Conservation (phyloP, 1,140 invertebrate species). For the Drosophila quadrilineata region DNA sequence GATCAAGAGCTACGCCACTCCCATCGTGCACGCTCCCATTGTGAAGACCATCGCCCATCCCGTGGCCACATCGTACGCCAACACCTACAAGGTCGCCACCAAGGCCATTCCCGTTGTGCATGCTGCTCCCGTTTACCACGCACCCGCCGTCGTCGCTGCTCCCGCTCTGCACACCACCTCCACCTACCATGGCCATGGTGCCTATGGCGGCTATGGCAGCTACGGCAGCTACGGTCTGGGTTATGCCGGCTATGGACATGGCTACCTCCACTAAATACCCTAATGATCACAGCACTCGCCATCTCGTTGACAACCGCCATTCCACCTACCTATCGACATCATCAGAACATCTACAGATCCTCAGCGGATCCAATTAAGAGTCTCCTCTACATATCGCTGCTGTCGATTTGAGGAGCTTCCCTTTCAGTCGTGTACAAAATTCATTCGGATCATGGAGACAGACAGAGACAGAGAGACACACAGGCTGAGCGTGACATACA, state of each 20-base stretch:
- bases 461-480: slow-evolving; percentile 26
- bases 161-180: slow-evolving; percentile 70
- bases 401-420: slow-evolving; percentile 51
- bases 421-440: slow-evolving; percentile 33
- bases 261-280: slow-evolving; percentile 57
- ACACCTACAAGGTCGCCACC: slow-evolving; percentile 83
- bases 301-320: slow-evolving; percentile 43
- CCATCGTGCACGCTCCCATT: slow-evolving; percentile 73
- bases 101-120: slow-evolving; percentile 74
- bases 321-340: neutral
- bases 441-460: slow-evolving; percentile 14
- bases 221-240: slow-evolving; percentile 53
- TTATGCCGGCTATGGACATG: slow-evolving; percentile 46
- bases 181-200: slow-evolving; percentile 60
- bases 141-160: slow-evolving; percentile 67
- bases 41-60: slow-evolving; percentile 66
- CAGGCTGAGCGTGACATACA: slow-evolving; percentile 45
- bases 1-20: slow-evolving; percentile 74
- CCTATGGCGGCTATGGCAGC: slow-evolving; percentile 38
- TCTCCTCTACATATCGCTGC: slow-evolving; percentile 51
- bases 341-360: slow-evolving; percentile 1
- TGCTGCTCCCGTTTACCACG: slow-evolving; percentile 71
- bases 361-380: slow-evolving; percentile 23
- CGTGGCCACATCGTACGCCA: slow-evolving; percentile 84
- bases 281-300: neutral